Percentiles rank a stretch among this genome's conserved stretches.
phyloP scores from a whole-genome alignment of 2,797 vertebrate species.

The Semaprochilodus insignis region DNA sequence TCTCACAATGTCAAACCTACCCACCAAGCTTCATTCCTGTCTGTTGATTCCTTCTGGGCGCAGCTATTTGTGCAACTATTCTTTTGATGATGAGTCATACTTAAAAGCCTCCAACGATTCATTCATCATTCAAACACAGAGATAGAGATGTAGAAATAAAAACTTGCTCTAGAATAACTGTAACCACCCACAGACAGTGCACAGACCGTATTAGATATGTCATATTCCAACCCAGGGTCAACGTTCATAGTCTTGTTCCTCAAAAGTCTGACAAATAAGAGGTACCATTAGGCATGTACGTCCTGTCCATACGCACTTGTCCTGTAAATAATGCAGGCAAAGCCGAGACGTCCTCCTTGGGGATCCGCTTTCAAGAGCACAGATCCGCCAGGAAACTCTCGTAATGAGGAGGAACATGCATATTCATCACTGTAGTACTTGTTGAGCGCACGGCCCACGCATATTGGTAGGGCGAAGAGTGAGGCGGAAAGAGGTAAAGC shows the following conservation, averaged over 20 bases:
- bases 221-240: background rate
- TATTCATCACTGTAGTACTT: conserved; percentile 39
- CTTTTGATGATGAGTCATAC: too few relatives aligned
- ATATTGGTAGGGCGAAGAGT: background rate
- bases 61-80: too few relatives aligned
- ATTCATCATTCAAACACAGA: too few relatives aligned
- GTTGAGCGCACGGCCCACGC: conserved; percentile 37
- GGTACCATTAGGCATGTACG: background rate
- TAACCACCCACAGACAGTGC: background rate
- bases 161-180: background rate
- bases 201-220: background rate
- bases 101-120: too few relatives aligned
- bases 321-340: conserved; percentile 26
- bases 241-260: too few relatives aligned
- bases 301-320: background rate
- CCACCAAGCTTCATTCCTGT: too few relatives aligned
- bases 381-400: conserved; percentile 31
- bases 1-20: too few relatives aligned
- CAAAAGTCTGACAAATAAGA: background rate
- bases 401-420: conserved; percentile 33
- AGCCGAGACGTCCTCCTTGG: conserved; percentile 20
- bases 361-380: conserved; percentile 27
- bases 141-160: too few relatives aligned
- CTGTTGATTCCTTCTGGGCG: too few relatives aligned
- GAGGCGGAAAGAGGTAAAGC: conserved; percentile 2